Percentiles rank a stretch among this genome's conserved stretches.
phyloP scores from a whole-genome alignment of 37 sponge, comb jelly and placozoan genomes.

The Tethya wilhelma region DNA sequence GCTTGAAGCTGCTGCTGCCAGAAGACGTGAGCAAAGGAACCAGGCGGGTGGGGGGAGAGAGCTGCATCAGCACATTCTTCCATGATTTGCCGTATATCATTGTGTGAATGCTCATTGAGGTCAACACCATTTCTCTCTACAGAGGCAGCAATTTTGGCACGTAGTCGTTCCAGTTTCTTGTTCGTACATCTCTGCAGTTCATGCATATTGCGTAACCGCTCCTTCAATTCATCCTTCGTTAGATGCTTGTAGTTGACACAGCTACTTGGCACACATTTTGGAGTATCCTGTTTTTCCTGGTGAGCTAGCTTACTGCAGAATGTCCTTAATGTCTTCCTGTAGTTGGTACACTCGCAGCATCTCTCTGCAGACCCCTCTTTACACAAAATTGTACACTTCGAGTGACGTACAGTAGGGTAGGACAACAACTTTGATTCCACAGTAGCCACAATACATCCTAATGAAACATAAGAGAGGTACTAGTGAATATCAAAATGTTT shows the following conservation, averaged over 20 bases:
- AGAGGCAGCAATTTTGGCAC: slow-evolving; percentile 3
- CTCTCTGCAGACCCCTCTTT: neutral
- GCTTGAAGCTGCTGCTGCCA: slow-evolving; percentile 42
- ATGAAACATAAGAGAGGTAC: neutral
- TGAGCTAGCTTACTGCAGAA: neutral
- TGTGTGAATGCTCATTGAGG: slow-evolving; percentile 14
- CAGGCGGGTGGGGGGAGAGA: neutral
- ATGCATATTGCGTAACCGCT: slow-evolving; percentile 5
- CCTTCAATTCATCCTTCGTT: slow-evolving; percentile 6
- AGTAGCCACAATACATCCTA: slow-evolving; percentile 7
- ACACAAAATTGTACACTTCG: slow-evolving; percentile 16
- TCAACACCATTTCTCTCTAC: slow-evolving; percentile 4
- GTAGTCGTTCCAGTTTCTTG: neutral
- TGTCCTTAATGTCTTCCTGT: slow-evolving; percentile 19
- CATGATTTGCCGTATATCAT: slow-evolving; percentile 11
- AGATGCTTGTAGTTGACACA: neutral
- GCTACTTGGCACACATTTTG: slow-evolving; percentile 20
- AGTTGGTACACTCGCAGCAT: slow-evolving; percentile 16
- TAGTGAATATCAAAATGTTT: neutral
- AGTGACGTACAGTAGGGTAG: slow-evolving; percentile 21
- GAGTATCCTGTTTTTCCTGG: neutral
- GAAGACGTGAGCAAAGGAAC: slow-evolving; percentile 34
- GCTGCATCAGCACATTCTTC: slow-evolving; percentile 12
- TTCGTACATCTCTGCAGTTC: neutral
- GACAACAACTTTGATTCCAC: slow-evolving; percentile 8